Evolutionary conservation across 64 coral and sea anemone species (phyloP), one percentile per base, ranked within the genome.

Genomic region (Dendronephthya gigantea): DNA sequence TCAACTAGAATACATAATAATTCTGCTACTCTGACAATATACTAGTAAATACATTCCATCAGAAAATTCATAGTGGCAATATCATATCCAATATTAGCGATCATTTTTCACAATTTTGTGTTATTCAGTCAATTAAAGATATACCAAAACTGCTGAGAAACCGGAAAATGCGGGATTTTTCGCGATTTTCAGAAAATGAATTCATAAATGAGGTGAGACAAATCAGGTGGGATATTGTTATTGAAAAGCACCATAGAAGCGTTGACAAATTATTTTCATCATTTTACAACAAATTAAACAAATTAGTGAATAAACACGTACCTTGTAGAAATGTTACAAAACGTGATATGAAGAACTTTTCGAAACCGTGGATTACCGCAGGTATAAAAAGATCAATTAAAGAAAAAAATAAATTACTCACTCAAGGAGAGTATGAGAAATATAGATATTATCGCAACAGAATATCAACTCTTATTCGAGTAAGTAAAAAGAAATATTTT

Each of bases 41-140:
- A 70, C 70, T 86, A 13, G 59, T 51, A 34, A 86, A 66, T 52
- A 86, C 50, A 52, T 32, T 39, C 19, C 51, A 86, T 16, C 84
- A 86, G 30, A 28, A 17, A 5, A 86, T 86, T 86, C 19, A 52
- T 86, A 86, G 84, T 86, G 84, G 55, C 35, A 86, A 86, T 65
- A 65, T 86, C 36, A 86, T 86, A 66, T 86, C 84, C 16, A 50
- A 85, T 85, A 84, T 84, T 3, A 84, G 40, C 40, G 83, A 84
- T 84, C 41, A 84, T 84, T 84, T 84, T 30, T 84, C 83, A 84
- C 83, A 84, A 23, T 84, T 84, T 30, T 84, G 41, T 84, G 50
- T 84, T 23, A 84, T 84, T 84, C 43, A 34, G 12, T 58, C 51
- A 11, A 15, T n/a, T 15, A 58, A 15, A 15, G 22, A 62, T n/a